phyloP scores from a whole-genome alignment of 92 coral and sea anemone species.

The Pocillopora meandrina region DNA sequence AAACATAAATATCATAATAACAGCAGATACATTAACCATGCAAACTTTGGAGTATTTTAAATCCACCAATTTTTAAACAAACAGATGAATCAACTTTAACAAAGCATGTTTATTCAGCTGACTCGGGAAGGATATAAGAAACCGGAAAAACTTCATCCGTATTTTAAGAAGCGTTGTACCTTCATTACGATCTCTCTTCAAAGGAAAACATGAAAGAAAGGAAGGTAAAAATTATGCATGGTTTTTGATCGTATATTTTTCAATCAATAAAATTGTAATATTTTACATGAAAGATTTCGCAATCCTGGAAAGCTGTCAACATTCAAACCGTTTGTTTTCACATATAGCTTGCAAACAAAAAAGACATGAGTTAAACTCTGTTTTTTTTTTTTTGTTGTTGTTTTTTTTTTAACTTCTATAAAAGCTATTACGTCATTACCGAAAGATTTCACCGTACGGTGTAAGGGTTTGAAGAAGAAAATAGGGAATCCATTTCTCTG shows the following conservation, averaged over 20 bases:
- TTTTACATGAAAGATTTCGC: background rate
- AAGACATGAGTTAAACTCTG: background rate
- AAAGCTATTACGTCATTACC: background rate
- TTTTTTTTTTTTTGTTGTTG: background rate
- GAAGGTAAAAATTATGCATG: background rate
- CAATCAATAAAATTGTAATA: background rate
- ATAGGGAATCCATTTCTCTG: no score
- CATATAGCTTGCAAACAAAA: constrained; percentile 4
- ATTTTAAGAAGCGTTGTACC: background rate
- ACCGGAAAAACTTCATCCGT: background rate
- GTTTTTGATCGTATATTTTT: background rate
- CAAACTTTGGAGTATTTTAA: background rate
- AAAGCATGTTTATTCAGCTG: constrained; percentile 30
- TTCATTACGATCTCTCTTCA: background rate
- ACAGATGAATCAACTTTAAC: background rate
- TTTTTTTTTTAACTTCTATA: background rate
- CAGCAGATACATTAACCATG: background rate
- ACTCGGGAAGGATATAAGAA: background rate
- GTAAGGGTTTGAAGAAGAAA: no score
- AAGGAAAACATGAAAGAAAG: background rate
- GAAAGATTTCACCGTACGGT: background rate
- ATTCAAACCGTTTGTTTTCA: background rate
- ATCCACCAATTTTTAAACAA: background rate
- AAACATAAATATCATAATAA: background rate
- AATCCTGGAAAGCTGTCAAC: background rate